phyloP scores from a whole-genome alignment of 2,888 invertebrate genomes.

The Cantharis lateralis region DNA sequence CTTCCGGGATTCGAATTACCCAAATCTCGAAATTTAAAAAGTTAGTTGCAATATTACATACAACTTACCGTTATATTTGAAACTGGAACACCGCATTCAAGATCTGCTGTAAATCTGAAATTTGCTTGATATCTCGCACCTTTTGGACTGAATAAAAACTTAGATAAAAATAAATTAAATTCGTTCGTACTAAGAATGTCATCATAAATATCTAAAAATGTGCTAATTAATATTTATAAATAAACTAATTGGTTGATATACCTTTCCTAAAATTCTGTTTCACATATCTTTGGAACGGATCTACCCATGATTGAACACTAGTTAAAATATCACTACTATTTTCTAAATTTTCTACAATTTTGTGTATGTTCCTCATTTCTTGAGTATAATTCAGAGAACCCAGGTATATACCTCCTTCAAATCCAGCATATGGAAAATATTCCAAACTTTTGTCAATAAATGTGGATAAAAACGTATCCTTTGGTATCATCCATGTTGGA shows the following conservation, averaged over 20 bases:
- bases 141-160: conserved; percentile 70
- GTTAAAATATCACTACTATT: conserved; percentile 60
- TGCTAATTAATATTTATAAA: neutral
- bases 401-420: conserved; percentile 67
- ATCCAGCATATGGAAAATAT: conserved; percentile 70
- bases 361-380: conserved; percentile 64
- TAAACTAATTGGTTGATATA: conserved; percentile 44
- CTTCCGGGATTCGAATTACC: too few relatives aligned
- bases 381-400: conserved; percentile 68
- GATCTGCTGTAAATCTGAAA: conserved; percentile 65
- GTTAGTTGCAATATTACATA: neutral
- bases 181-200: conserved; percentile 58
- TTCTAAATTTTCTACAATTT: conserved; percentile 60
- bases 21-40: too few relatives aligned
- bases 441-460: conserved; percentile 62
- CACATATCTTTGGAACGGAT: conserved; percentile 67
- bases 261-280: conserved; percentile 62
- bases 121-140: conserved; percentile 72
- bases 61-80: conserved; percentile 60
- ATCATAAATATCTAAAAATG: conserved; percentile 56
- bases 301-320: conserved; percentile 67
- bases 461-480: conserved; percentile 67
- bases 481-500: conserved; percentile 78
- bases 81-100: conserved; percentile 66
- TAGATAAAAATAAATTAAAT: conserved; percentile 67